These are phyloP conservation scores for Zaprionus ghesquierei DNA, from an alignment of 1,140 invertebrate species.

Conservation along the genomic window DNA sequence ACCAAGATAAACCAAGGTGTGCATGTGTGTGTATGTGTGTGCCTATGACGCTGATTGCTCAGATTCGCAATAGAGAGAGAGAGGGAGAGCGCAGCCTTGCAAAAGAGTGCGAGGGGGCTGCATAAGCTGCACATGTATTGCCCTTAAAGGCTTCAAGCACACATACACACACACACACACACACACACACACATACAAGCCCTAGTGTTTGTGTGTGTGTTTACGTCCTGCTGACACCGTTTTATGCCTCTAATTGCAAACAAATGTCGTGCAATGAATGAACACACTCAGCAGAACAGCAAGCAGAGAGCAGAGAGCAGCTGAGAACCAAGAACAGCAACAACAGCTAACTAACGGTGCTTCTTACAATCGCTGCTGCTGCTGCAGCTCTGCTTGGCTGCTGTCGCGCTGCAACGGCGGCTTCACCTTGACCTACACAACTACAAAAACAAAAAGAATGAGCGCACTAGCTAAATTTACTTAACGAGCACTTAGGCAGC, in stretches of 20 bases:
- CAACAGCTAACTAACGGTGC: conserved; percentile 31
- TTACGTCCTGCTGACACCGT: conserved; percentile 43
- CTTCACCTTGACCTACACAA: conserved; percentile 51
- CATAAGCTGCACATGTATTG: conserved; percentile 22
- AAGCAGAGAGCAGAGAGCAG: background rate
- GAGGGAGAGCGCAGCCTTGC: background rate
- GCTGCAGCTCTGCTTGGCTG: background rate
- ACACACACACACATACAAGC: background rate
- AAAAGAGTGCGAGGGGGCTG: background rate
- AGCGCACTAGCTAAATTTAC: background rate
- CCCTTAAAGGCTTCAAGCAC: conserved; percentile 26
- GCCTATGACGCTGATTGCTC: background rate
- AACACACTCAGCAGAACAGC: background rate
- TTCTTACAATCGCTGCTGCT: background rate
- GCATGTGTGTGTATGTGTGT: background rate
- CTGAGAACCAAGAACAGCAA: background rate
- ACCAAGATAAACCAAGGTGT: conserved; percentile 29
- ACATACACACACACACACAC: background rate
- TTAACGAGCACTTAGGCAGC: background rate
- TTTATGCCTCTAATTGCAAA: conserved; percentile 24
- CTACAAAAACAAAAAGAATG: conserved; percentile 14
- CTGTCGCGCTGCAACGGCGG: conserved; percentile 8
- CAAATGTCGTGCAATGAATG: conserved; percentile 20
- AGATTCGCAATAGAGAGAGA: conserved; percentile 9
- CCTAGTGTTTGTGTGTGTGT: background rate